A percentile compares a stretch with the other conserved stretches of the same genome.
Evolutionary conservation across 2,797 vertebrate species (phyloP).

Genomic region (Spinus olivaceus): DNA sequence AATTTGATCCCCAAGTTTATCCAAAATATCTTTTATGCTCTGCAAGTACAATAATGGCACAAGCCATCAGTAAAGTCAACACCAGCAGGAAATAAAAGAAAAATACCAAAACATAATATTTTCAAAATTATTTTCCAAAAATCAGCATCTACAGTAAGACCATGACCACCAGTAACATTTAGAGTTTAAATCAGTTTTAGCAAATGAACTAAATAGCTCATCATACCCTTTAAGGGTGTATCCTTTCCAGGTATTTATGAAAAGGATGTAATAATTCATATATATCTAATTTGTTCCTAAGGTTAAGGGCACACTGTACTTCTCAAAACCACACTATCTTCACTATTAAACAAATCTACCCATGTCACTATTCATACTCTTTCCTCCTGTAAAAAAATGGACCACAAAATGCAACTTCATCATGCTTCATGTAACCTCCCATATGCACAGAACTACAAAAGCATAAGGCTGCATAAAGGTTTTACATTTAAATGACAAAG

Average conservation of each 20-base stretch:
- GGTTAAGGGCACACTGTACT: not conserved
- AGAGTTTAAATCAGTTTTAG: not conserved
- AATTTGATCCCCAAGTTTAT: constrained; percentile 86
- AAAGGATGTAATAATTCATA: not conserved
- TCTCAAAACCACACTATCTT: not conserved
- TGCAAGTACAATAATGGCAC: constrained; percentile 57
- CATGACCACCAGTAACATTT: not conserved
- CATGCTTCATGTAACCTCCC: not conserved
- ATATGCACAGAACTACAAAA: not conserved
- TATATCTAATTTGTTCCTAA: not conserved
- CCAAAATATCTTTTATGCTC: constrained; percentile 89
- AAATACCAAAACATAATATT: not conserved
- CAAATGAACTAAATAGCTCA: not conserved
- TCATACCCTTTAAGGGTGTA: not conserved
- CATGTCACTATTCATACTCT: not conserved
- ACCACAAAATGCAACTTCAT: not conserved
- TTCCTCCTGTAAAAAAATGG: not conserved
- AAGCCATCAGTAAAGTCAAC: not conserved
- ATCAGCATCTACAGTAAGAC: not conserved
- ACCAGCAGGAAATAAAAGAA: not conserved
- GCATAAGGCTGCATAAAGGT: not conserved
- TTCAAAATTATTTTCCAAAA: not conserved
- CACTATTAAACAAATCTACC: not conserved
- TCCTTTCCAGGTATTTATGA: not conserved
- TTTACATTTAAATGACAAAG: not conserved